phyloP scores from a whole-genome alignment of 1,140 invertebrate genomes.

The Pseudomyrmex cubaensis region DNA sequence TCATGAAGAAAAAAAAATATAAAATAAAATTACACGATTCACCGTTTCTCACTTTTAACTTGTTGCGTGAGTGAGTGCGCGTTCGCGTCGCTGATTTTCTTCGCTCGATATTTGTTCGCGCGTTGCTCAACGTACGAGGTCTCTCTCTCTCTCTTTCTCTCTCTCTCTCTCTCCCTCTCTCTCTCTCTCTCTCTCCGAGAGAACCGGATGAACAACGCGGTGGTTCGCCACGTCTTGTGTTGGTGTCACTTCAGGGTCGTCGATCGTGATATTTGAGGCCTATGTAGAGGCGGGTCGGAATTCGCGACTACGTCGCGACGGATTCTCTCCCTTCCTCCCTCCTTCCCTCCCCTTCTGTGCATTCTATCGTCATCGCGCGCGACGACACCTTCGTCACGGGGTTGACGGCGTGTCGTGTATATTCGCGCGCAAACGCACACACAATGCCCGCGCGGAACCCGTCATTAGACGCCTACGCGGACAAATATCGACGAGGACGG shows the following conservation, averaged over 20 bases:
- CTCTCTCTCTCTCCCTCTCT: not conserved
- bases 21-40: conserved; percentile 12
- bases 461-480: conserved; percentile 74
- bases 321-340: conserved; percentile 53
- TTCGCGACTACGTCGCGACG: conserved; percentile 67
- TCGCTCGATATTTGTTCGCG: conserved; percentile 16
- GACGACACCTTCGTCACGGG: conserved; percentile 62
- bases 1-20: not conserved
- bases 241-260: conserved; percentile 62
- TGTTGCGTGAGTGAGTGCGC: not conserved
- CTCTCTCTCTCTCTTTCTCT: too few species aligned
- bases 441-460: conserved; percentile 62
- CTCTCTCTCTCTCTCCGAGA: not conserved
- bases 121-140: not conserved
- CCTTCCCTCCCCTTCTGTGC: conserved; percentile 16
- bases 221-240: conserved; percentile 27
- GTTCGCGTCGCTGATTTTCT: conserved; percentile 6
- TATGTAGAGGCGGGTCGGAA: conserved; percentile 65
- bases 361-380: conserved; percentile 67
- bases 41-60: not conserved
- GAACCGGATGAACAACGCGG: conserved; percentile 56
- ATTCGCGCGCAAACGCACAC: conserved; percentile 11
- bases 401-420: conserved; percentile 58
- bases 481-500: conserved; percentile 52
- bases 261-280: conserved; percentile 69